Percentiles rank a stretch among this genome's conserved stretches.
Evolutionary conservation across 2,113 vertebrate species (phyloP).

Genomic region (Chaetops frenatus): DNA sequence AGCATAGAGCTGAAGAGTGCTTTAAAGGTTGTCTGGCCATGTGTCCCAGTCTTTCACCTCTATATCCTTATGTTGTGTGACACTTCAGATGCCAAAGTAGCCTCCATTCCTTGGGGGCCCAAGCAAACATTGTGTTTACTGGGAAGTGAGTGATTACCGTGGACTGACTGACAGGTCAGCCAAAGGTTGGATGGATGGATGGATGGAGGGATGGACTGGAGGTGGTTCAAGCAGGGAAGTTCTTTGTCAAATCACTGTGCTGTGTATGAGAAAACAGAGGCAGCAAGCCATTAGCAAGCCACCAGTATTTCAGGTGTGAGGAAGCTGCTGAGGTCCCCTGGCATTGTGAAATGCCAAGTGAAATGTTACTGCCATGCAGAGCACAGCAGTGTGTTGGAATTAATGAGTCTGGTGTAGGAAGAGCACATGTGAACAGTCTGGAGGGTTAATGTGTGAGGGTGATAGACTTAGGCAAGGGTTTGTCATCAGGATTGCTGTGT

Average conservation of each 20-base stretch:
- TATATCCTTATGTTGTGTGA: neutral
- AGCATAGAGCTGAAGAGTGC: neutral
- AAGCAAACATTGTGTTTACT: neutral
- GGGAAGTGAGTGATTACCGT: neutral
- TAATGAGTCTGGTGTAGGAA: neutral
- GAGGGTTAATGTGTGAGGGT: neutral
- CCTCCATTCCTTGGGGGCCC: neutral
- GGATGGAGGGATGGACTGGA: neutral
- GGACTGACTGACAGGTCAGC: neutral
- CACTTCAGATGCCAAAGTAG: neutral
- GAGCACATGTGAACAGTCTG: neutral
- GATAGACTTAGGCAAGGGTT: neutral
- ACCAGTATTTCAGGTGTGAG: neutral
- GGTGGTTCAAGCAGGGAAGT: neutral
- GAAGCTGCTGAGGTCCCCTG: neutral
- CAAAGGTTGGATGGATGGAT: neutral
- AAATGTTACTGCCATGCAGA: neutral
- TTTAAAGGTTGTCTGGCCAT: neutral
- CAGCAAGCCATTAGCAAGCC: neutral
- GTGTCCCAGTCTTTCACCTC: neutral
- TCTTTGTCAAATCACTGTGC: neutral
- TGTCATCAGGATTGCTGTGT: neutral
- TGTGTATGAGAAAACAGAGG: neutral
- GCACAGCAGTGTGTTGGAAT: neutral
- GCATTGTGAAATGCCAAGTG: neutral